Conservation (phyloP, 2,113 vertebrate species). For the Chaetodon auriga region DNA sequence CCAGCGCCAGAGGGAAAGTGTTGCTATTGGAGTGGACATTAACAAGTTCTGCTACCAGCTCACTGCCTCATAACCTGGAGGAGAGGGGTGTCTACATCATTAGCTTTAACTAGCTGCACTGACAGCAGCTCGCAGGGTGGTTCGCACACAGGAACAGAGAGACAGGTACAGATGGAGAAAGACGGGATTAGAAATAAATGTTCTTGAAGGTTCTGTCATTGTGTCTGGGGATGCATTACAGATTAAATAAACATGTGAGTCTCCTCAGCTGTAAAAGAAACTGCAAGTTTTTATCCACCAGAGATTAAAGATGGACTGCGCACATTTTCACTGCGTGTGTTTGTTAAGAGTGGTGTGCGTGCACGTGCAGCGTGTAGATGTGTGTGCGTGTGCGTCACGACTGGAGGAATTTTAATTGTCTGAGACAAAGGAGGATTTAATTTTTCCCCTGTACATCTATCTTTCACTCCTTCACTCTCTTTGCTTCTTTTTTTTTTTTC, state of each 20-base stretch:
- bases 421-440: conserved; percentile 81
- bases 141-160: conserved; percentile 13
- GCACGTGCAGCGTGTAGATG: background rate
- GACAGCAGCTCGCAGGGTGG: conserved; percentile 68
- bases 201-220: background rate
- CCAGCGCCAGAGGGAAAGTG: conserved; percentile 32
- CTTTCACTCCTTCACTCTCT: conserved; percentile 81
- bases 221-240: background rate
- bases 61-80: conserved; percentile 71
- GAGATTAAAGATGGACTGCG: conserved; percentile 42
- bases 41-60: conserved; percentile 73
- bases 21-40: conserved; percentile 76
- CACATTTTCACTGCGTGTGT: conserved; percentile 10
- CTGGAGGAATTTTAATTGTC: conserved; percentile 82
- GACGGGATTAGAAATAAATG: background rate
- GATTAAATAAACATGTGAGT: too few species aligned
- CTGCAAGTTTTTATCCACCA: background rate
- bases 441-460: conserved; percentile 80
- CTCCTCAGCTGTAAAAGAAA: conserved; percentile 30
- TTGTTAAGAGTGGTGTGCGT: background rate
- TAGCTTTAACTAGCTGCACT: conserved; percentile 75
- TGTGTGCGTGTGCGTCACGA: conserved; percentile 33
- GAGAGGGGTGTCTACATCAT: conserved; percentile 74
- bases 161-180: background rate
- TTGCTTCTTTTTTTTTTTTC: conserved; percentile 51